Evolutionary conservation across 2,888 invertebrate species (phyloP).

Genomic region (Megamerina dolium): DNA sequence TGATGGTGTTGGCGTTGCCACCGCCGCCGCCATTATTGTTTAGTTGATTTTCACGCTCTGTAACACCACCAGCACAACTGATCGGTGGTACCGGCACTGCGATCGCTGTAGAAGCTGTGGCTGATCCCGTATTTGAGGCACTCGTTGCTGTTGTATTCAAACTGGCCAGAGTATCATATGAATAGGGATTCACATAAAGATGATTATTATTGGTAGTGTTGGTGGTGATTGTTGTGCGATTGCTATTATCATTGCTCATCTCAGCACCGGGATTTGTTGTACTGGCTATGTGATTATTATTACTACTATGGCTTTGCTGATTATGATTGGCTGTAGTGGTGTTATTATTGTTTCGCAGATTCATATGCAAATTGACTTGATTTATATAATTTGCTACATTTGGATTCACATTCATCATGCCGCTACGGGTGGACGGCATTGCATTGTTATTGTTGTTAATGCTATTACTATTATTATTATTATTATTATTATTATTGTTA

Average conservation of each 20-base stretch:
- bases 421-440: not conserved
- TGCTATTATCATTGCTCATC: constrained; percentile 5
- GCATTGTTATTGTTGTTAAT: constrained; percentile 16
- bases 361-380: constrained; percentile 31
- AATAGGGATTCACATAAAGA: constrained; percentile 45
- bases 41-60: constrained; percentile 25
- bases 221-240: constrained; percentile 15
- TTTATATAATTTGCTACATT: constrained; percentile 27
- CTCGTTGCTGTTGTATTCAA: constrained; percentile 34
- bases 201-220: constrained; percentile 40
- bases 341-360: constrained; percentile 25
- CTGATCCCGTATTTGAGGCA: constrained; percentile 22
- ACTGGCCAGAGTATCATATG: constrained; percentile 45
- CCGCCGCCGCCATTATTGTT: constrained; percentile 24
- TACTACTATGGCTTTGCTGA: constrained; percentile 3
- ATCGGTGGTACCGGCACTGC: constrained; percentile 15
- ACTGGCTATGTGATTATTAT: not conserved
- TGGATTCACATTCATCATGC: constrained; percentile 19
- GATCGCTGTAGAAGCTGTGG: constrained; percentile 18
- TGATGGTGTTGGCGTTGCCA: constrained; percentile 11
- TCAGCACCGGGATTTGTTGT: too few relatives aligned
- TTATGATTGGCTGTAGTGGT: constrained; percentile 14
- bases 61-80: not conserved
- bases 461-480: too few relatives aligned
- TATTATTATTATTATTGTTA: constrained; percentile 27